Evolutionary conservation across 2,888 invertebrate genomes (phyloP).

Genomic region (Drosophila gaucha): DNA sequence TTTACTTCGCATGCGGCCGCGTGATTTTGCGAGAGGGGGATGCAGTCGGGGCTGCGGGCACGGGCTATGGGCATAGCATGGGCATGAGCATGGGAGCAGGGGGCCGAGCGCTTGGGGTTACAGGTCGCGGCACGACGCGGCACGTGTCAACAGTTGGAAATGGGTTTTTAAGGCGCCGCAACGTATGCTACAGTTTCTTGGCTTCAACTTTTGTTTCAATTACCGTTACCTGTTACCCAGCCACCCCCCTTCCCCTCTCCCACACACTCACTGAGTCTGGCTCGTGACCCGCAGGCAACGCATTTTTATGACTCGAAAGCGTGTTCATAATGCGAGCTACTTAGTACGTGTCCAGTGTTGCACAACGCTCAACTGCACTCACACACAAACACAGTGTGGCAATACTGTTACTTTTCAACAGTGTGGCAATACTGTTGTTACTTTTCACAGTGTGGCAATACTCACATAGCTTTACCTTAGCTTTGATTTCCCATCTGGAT

Average conservation of each 20-base stretch:
- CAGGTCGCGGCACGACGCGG: slow-evolving; percentile 59
- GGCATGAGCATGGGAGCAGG: not conserved
- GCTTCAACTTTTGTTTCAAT: slow-evolving; percentile 76
- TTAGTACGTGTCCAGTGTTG: slow-evolving; percentile 57
- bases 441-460: not conserved
- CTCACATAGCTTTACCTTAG: not conserved
- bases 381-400: not conserved
- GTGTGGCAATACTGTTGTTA: slow-evolving; percentile 1
- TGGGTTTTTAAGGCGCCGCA: slow-evolving; percentile 78
- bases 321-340: slow-evolving; percentile 57
- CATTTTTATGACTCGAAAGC: slow-evolving; percentile 61
- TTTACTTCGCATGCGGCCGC: slow-evolving; percentile 77
- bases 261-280: not conserved
- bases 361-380: slow-evolving; percentile 4
- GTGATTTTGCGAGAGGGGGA: slow-evolving; percentile 56
- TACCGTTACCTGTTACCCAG: slow-evolving; percentile 71
- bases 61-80: not conserved
- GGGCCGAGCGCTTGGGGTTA: slow-evolving; percentile 30
- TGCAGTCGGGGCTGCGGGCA: not conserved
- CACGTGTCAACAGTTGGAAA: slow-evolving; percentile 79
- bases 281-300: slow-evolving; percentile 39
- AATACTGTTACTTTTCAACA: slow-evolving; percentile 4
- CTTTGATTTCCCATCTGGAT: not conserved
- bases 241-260: not conserved
- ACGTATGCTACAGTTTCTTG: slow-evolving; percentile 74